Evolutionary conservation across 2,888 invertebrate genomes (phyloP), one percentile per base, ranked within the genome.

Genomic region (Rhagonycha lutea): DNA sequence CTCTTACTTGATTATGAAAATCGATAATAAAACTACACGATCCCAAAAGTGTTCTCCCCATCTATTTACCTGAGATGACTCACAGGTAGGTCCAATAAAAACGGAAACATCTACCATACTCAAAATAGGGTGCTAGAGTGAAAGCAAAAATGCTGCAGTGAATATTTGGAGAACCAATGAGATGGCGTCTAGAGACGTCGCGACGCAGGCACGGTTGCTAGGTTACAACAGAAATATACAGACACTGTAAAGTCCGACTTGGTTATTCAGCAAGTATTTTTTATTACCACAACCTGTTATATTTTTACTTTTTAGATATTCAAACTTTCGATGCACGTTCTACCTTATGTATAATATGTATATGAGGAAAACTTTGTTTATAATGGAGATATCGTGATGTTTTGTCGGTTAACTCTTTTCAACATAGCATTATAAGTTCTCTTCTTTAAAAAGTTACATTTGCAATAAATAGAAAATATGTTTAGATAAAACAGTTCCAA

Each of bases 21-120:
- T 76, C 76, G 73, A 76, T 76, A 76, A 65, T 67, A n/a, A 62
- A 62, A 61, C 73, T 61, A 71, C 73, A 68, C 70, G 73, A 76
- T 76, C 76, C 76, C 62, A 76, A 73, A 76, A 76, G 71, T 68
- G 68, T 26, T 89, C 88, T 87, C 90, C 90, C 90, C 90, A 90
- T 89, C 90, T 90, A 90, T 90, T 89, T 83, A 84, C 85, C 83
- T 83, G 85, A 85, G 86, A 85, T 85, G 85, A 84, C 84, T 85
- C 85, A 83, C 84, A 82, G 83, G 80, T 80, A 81, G 80, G 78
- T 77, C 79, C 80, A 79, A 88, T 89, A 89, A 87, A 86, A 77
- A 77, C 87, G 88, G 88, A 89, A 89, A 89, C 89, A 89, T 85
- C 84, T 72, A 83, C 80, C 76, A 81, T 81, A 82, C 81, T 82